phyloP scores from a whole-genome alignment of 1,140 invertebrate species.

The Carcinoscorpius rotundicauda region DNA sequence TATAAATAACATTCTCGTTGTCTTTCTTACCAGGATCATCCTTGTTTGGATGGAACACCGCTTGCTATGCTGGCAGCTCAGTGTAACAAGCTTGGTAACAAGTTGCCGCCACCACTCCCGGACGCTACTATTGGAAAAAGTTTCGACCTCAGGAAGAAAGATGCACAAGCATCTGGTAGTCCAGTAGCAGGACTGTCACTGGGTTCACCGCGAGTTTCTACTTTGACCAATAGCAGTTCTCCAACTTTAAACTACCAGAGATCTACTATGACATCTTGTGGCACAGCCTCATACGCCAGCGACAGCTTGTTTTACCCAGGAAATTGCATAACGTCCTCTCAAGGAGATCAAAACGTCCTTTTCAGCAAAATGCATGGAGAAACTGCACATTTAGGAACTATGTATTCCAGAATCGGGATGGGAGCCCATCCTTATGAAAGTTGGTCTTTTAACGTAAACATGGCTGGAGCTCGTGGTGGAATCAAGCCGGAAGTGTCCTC shows the following conservation, averaged over 20 bases:
- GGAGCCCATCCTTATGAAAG: slow-evolving; percentile 72
- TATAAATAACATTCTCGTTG: too few species aligned
- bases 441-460: slow-evolving; percentile 72
- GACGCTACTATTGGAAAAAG: slow-evolving; percentile 94
- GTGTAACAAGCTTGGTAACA: slow-evolving; percentile 91
- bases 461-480: slow-evolving; percentile 46
- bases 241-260: slow-evolving; percentile 13
- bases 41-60: slow-evolving; percentile 81
- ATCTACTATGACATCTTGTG: slow-evolving; percentile 22
- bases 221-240: slow-evolving; percentile 13
- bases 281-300: slow-evolving; percentile 19
- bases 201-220: slow-evolving; percentile 18
- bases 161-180: slow-evolving; percentile 20
- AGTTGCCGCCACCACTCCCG: slow-evolving; percentile 85
- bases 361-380: slow-evolving; percentile 39
- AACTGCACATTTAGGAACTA: slow-evolving; percentile 37
- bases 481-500: slow-evolving; percentile 52
- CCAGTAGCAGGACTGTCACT: slow-evolving; percentile 23
- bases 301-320: slow-evolving; percentile 31
- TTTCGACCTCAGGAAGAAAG: slow-evolving; percentile 94
- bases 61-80: slow-evolving; percentile 94
- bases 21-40: slow-evolving; percentile 69
- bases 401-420: slow-evolving; percentile 60
- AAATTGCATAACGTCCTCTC: slow-evolving; percentile 33
- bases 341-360: slow-evolving; percentile 39